A percentile compares a stretch with the other conserved stretches of the same genome.
Evolutionary conservation across 1,140 invertebrate genomes (phyloP).

Genomic region (Holcopasites calliopsidis): DNA sequence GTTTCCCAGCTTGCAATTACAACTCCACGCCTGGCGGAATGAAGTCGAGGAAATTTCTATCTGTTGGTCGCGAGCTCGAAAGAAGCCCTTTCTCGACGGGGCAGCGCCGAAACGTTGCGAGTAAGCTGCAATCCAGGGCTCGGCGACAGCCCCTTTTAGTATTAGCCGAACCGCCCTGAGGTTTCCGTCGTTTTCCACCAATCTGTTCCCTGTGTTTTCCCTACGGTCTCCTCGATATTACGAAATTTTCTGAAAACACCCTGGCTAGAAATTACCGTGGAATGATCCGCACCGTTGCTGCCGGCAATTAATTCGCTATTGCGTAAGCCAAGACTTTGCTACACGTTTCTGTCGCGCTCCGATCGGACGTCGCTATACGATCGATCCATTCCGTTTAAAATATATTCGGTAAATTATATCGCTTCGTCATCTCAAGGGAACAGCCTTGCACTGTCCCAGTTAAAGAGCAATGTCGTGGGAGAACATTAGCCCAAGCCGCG

Average conservation of each 20-base stretch:
- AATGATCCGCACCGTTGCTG: slow-evolving; percentile 36
- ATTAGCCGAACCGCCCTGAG: background rate
- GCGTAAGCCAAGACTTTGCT: slow-evolving; percentile 6
- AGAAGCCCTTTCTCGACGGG: slow-evolving; percentile 2
- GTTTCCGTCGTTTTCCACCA: background rate
- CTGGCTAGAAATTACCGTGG: slow-evolving; percentile 11
- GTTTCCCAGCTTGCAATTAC: slow-evolving; percentile 14
- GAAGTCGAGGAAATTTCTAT: slow-evolving; percentile 19
- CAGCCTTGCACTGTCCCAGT: background rate
- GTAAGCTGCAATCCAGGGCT: slow-evolving; percentile 17
- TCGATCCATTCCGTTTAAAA: too few relatives aligned
- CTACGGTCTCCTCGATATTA: too few relatives aligned
- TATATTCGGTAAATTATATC: too few relatives aligned
- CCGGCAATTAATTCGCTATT: slow-evolving; percentile 36
- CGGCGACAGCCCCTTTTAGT: background rate
- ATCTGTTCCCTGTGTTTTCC: too few relatives aligned
- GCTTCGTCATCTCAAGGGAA: too few relatives aligned
- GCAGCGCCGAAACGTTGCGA: background rate
- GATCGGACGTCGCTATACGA: background rate
- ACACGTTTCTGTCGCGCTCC: slow-evolving; percentile 4
- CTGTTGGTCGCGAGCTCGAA: background rate
- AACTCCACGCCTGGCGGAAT: background rate
- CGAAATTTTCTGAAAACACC: too few relatives aligned
- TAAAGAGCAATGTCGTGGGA: background rate
- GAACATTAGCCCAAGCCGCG: background rate